These are phyloP conservation scores for zebrafish (Danio rerio) DNA, from an alignment of 2,113 vertebrate species.

Conservation along the genomic window GRCz12tu NC_133185.1:478501-479000, in stretches of 20 bases:
- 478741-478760: not conserved
- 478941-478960: slow-evolving; percentile 82
- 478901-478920: slow-evolving; percentile 74
- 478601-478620: not conserved
- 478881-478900: slow-evolving; percentile 79
- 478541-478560: too few species aligned
- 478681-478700: not conserved
- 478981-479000: slow-evolving; percentile 19
- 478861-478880: slow-evolving; percentile 65
- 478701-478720: not conserved
- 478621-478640: not conserved
- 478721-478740: not conserved
- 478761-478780: not conserved
- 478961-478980: slow-evolving; percentile 69
- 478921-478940: slow-evolving; percentile 76
- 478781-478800: not conserved
- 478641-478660: too few species aligned
- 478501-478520: too few species aligned
- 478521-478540: too few species aligned
- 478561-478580: too few species aligned
- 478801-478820: not conserved
- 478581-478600: not conserved
- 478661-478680: too few species aligned
- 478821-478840: slow-evolving; percentile 43
- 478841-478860: not conserved